Evolutionary conservation across 2,113 vertebrate genomes (phyloP).

Genomic region (Cochlearius cochlearius): DNA sequence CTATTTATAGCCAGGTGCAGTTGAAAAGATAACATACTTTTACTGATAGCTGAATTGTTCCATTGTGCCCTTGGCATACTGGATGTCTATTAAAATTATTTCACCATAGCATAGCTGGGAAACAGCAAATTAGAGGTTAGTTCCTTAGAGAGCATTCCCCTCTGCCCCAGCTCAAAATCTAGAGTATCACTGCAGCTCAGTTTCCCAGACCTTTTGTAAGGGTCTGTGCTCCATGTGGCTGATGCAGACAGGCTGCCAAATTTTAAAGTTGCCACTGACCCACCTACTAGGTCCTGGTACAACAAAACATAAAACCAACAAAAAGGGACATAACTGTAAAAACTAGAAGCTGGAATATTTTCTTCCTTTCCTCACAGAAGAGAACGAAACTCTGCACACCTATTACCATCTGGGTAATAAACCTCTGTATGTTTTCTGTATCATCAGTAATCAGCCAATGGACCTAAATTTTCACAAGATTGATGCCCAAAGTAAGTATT

Average conservation of each 20-base stretch:
- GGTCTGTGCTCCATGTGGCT: not conserved
- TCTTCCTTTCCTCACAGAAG: not conserved
- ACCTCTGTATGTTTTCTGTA: not conserved
- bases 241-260: not conserved
- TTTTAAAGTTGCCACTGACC: not conserved
- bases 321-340: not conserved
- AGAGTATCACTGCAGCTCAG: not conserved
- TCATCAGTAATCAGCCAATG: not conserved
- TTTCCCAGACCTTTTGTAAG: not conserved
- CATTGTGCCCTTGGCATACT: not conserved
- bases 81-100: not conserved
- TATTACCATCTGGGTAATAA: not conserved
- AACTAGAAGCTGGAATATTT: not conserved
- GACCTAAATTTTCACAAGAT: not conserved
- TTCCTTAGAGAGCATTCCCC: not conserved
- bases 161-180: not conserved
- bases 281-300: not conserved
- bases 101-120: not conserved
- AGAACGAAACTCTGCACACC: not conserved
- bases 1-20: constrained; percentile 38
- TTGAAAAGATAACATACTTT: constrained; percentile 15
- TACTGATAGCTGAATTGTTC: constrained; percentile 26
- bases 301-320: not conserved
- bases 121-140: not conserved
- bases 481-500: not conserved